Percentiles rank a stretch among this genome's conserved stretches.
Conservation (phyloP, 2,888 invertebrate genomes). For the Isotomurus palustris region DNA sequence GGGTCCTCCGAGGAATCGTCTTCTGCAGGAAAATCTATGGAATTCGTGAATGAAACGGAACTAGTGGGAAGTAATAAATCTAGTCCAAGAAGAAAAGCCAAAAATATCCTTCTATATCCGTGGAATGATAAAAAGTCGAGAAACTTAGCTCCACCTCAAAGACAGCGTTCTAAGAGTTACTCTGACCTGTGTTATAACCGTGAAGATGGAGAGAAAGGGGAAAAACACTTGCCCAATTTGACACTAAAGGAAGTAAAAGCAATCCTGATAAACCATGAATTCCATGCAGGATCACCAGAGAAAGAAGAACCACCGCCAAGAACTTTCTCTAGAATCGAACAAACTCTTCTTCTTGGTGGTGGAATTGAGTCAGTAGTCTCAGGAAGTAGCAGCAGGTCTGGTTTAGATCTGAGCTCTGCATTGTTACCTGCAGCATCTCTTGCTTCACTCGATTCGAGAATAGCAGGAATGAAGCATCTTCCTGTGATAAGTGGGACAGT, state of each 20-base stretch:
- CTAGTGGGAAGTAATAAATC: too few species aligned
- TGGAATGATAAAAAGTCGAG: conserved; percentile 3
- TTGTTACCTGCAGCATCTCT: conserved; percentile 9
- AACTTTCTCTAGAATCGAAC: too few species aligned
- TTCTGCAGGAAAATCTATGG: too few species aligned
- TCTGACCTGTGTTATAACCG: conserved; percentile 16
- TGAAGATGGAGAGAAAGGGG: conserved; percentile 1
- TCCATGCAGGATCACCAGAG: too few species aligned
- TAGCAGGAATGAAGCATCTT: conserved; percentile 14
- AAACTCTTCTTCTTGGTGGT: too few species aligned
- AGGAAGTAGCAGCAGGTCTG: too few species aligned
- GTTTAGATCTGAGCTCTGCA: neutral
- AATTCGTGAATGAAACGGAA: neutral
- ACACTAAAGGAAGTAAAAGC: conserved; percentile 30
- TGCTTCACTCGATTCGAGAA: conserved; percentile 1
- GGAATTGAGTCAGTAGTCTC: too few species aligned
- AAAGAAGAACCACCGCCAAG: too few species aligned
- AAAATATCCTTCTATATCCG: conserved; percentile 20
- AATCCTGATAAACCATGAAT: conserved; percentile 14
- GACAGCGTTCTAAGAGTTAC: conserved; percentile 29
- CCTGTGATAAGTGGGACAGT: neutral
- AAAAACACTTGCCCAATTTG: conserved; percentile 27
- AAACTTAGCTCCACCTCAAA: conserved; percentile 9
- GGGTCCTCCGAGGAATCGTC: neutral
- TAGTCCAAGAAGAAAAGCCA: neutral